These are phyloP conservation scores for Sphenodon punctatus DNA, from an alignment of 2,797 vertebrate species.

Conservation along the genomic window DNA sequence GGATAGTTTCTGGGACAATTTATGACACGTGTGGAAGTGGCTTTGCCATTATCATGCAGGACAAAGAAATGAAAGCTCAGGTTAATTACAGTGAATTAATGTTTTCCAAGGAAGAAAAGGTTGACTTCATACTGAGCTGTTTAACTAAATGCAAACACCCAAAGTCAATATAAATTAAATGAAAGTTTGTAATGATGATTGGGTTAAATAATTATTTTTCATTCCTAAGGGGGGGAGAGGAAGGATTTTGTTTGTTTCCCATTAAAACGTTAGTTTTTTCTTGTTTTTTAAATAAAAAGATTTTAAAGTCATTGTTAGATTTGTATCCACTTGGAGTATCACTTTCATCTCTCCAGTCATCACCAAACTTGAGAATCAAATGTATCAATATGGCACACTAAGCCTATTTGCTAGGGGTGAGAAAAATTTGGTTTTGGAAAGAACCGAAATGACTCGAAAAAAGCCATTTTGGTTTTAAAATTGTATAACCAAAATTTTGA, in stretches of 20 bases:
- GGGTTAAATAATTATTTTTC: neutral
- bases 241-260: neutral
- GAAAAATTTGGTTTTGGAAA: too few relatives aligned
- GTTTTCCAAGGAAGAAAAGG: neutral
- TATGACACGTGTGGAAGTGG: neutral
- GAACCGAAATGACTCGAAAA: too few relatives aligned
- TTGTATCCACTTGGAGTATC: neutral
- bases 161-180: neutral
- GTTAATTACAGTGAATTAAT: neutral
- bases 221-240: neutral
- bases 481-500: too few relatives aligned
- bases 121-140: neutral
- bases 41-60: neutral
- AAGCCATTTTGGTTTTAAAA: too few relatives aligned
- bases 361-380: neutral
- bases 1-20: neutral
- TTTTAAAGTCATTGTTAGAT: neutral
- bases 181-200: neutral
- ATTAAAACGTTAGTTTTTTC: too few relatives aligned
- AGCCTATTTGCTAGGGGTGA: too few relatives aligned
- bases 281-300: neutral
- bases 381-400: too few relatives aligned
- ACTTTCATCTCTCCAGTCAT: neutral
- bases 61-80: neutral
- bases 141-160: neutral